phyloP scores from a whole-genome alignment of 2,888 invertebrate species.

The Drosophila atroscutellata region DNA sequence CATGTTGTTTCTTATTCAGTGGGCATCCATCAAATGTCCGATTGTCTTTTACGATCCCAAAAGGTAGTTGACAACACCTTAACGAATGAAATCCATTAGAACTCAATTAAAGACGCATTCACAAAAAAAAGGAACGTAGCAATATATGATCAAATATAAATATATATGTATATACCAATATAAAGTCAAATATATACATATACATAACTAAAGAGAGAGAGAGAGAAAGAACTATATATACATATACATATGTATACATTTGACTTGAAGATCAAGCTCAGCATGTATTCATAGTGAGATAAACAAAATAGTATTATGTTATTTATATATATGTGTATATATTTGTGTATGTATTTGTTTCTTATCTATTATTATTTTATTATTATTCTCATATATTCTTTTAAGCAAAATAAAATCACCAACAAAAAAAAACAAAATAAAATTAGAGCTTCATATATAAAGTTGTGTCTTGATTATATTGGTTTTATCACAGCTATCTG shows the following conservation, averaged over 20 bases:
- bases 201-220: too few relatives aligned
- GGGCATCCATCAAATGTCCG: conserved; percentile 25
- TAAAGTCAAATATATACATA: too few relatives aligned
- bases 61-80: conserved; percentile 36
- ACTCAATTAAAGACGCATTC: conserved; percentile 17
- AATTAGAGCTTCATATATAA: not conserved
- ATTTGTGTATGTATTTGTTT: too few relatives aligned
- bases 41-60: conserved; percentile 38
- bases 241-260: not conserved
- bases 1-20: conserved; percentile 48
- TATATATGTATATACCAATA: too few relatives aligned
- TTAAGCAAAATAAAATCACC: not conserved
- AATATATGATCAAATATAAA: too few relatives aligned
- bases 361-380: too few relatives aligned
- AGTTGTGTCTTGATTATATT: not conserved
- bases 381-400: too few relatives aligned
- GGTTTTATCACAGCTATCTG: not conserved
- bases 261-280: not conserved
- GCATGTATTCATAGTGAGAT: not conserved
- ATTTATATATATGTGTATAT: too few relatives aligned
- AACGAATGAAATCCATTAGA: conserved; percentile 67
- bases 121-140: not conserved
- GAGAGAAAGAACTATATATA: too few relatives aligned
- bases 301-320: not conserved
- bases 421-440: not conserved